These are phyloP conservation scores for Orthosia gothica DNA, from an alignment of 2,888 invertebrate genomes.

Conservation along the genomic window DNA sequence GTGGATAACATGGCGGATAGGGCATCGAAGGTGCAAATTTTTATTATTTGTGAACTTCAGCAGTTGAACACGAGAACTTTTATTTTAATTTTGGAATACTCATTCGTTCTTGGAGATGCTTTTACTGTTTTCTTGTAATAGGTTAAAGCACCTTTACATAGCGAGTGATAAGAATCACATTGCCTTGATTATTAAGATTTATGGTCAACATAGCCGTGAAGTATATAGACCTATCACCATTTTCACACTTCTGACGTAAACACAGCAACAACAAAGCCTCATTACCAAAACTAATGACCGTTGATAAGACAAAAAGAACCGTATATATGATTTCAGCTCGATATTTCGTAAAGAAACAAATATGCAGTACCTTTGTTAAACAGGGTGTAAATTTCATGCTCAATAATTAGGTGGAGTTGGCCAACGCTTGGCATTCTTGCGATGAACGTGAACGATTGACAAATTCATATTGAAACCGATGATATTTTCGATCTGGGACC, in stretches of 20 bases:
- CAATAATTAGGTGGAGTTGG: constrained; percentile 49
- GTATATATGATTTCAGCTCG: constrained; percentile 27
- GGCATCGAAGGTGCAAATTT: constrained; percentile 22
- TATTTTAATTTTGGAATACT: constrained; percentile 26
- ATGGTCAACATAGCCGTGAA: constrained; percentile 10
- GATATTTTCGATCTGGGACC: constrained; percentile 24
- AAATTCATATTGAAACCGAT: constrained; percentile 41
- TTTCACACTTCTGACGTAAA: constrained; percentile 8
- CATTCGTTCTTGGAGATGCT: background rate
- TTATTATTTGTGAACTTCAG: constrained; percentile 7
- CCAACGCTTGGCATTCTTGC: constrained; percentile 44
- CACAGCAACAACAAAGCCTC: constrained; percentile 12
- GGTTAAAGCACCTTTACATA: background rate
- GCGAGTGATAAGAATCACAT: background rate
- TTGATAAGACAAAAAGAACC: constrained; percentile 37
- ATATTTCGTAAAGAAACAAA: constrained; percentile 58
- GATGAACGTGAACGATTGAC: constrained; percentile 45
- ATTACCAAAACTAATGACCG: constrained; percentile 44
- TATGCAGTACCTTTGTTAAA: constrained; percentile 60
- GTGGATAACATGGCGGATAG: constrained; percentile 18
- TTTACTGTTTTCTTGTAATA: background rate
- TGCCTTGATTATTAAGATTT: constrained; percentile 8
- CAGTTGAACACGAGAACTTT: constrained; percentile 6
- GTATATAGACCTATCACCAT: background rate
- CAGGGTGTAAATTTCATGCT: constrained; percentile 70